Percentiles rank a stretch among this genome's conserved stretches.
These are phyloP conservation scores for Xenopus petersii DNA, from an alignment of 2,797 vertebrate genomes.

Conservation along the genomic window DNA sequence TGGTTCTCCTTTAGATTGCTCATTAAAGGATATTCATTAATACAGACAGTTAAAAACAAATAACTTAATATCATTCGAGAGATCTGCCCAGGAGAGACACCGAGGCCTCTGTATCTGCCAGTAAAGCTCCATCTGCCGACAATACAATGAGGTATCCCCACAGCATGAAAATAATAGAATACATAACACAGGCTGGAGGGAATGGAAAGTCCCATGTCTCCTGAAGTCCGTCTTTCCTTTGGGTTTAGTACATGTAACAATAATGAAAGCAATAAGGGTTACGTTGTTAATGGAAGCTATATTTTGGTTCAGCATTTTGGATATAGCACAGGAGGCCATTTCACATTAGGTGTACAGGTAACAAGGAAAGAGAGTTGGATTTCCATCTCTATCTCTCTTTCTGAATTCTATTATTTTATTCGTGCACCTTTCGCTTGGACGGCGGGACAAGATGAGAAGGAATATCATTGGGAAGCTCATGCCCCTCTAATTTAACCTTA, in stretches of 20 bases:
- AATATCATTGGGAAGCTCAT: slow-evolving; percentile 89
- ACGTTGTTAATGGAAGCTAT: slow-evolving; percentile 39
- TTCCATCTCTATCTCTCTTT: too few species aligned
- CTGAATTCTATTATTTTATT: slow-evolving; percentile 56
- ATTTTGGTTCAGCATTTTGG: slow-evolving; percentile 19
- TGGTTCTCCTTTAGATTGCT: too few species aligned
- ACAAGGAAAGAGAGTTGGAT: slow-evolving; percentile 4
- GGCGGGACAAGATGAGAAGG: slow-evolving; percentile 91
- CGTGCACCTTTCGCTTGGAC: slow-evolving; percentile 86
- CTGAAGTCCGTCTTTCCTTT: neutral
- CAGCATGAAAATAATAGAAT: slow-evolving; percentile 18
- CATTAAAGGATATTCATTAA: too few species aligned
- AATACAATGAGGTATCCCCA: slow-evolving; percentile 34
- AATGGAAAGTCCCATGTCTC: neutral
- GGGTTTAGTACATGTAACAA: slow-evolving; percentile 22
- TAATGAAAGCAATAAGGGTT: slow-evolving; percentile 23
- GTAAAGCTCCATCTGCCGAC: slow-evolving; percentile 4
- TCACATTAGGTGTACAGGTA: slow-evolving; percentile 46
- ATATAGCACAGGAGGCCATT: slow-evolving; percentile 9
- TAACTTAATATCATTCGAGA: too few species aligned
- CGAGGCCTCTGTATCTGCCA: too few species aligned
- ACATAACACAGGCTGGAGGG: neutral
- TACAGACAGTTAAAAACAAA: too few species aligned
- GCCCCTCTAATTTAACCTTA: slow-evolving; percentile 96
- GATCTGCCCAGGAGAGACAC: too few species aligned